These are phyloP conservation scores for Labrus mixtus DNA, from an alignment of 2,113 vertebrate species.

Conservation along the genomic window DNA sequence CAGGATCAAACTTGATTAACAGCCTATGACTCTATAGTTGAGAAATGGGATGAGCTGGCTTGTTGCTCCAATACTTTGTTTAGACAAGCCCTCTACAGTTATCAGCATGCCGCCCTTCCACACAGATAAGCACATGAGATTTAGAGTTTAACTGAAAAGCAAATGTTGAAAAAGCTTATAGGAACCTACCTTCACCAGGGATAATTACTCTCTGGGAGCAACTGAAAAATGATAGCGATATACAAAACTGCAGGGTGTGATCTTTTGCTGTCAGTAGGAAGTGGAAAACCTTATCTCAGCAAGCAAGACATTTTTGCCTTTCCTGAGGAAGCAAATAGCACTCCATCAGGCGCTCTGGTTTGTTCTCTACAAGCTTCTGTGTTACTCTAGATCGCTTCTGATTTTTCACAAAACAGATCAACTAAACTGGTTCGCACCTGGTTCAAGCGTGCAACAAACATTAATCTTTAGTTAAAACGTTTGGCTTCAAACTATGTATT, in stretches of 20 bases:
- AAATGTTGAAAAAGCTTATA: constrained; percentile 16
- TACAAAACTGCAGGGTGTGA: neutral
- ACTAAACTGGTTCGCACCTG: neutral
- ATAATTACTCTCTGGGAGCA: neutral
- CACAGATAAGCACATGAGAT: neutral
- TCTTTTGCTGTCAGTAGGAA: neutral
- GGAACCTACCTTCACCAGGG: constrained; percentile 31
- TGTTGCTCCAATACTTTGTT: constrained; percentile 12
- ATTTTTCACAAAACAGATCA: neutral
- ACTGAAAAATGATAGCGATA: constrained; percentile 1
- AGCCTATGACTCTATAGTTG: neutral
- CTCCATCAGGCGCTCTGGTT: neutral
- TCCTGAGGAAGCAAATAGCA: constrained; percentile 66
- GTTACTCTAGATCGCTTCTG: neutral
- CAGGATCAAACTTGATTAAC: constrained; percentile 24
- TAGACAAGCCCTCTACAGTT: constrained; percentile 1
- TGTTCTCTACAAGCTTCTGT: neutral
- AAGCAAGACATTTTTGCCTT: constrained; percentile 36
- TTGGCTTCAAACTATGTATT: too few relatives aligned
- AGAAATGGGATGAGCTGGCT: neutral
- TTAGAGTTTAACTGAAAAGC: neutral
- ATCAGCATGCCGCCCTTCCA: neutral
- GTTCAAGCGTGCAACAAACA: neutral
- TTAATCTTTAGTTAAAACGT: neutral
- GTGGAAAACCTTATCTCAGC: constrained; percentile 15